Base-by-base conservation (phyloP, 2,888 invertebrate genomes). In the Mythimna lalbum region DNA sequence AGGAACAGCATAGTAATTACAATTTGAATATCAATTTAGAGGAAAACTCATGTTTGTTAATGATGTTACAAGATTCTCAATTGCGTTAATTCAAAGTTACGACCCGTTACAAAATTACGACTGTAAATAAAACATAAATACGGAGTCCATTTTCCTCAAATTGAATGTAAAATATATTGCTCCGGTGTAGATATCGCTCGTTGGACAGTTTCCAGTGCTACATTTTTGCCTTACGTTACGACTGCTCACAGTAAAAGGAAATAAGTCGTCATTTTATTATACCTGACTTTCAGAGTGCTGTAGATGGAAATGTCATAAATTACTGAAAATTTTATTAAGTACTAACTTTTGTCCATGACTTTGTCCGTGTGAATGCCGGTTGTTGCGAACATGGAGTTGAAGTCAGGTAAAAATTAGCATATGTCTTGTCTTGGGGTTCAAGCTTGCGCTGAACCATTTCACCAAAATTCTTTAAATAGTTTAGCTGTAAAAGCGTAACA, bases 161-260 rank as follows among this genome's bases (percentile, higher is more conserved):
- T 90, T 91, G 87, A 88, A 91, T 90, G 85, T 89, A 88, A 90
- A 91, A 91, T 90, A 88, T 92, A 90, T 88, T 83, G 86, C 82
- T 82, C 81, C 75, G 80, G 86, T 85, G 85, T 87, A 84, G 79
- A 84, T 81, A 76, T 78, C 76, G 77, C 79, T 73, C 79, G 82
- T 89, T 89, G 88, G 90, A 91, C 86, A 88, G 81, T 87, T 89
- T 90, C 90, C 89, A 89, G 89, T 88, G 83, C 81, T 77, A 87
- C 88, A 88, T 89, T 89, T 90, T 89, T 89, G 86, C 89, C 84
- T 87, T 79, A 80, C 82, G 82, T 86, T 87, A 84, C 84, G 81
- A 86, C 86, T 87, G 86, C 78, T 85, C 85, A 73, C 72, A 84
- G 81, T 80, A 81, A 84, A 85, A 83, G 76, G 73, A 80, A 87